Conservation (phyloP, 2,888 invertebrate genomes). For the Tigriopus californicus region DNA sequence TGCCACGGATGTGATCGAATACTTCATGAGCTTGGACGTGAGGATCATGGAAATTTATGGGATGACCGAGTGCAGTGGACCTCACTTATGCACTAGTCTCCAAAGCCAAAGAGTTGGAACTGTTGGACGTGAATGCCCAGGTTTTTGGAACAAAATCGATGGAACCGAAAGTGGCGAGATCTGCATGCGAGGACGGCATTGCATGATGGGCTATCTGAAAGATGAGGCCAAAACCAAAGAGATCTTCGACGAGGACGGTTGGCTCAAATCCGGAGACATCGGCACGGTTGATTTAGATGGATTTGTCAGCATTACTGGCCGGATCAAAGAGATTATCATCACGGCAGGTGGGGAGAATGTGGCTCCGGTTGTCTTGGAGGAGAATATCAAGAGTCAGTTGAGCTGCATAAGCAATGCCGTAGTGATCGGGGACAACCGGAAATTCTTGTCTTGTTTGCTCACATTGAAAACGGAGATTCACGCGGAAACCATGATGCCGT, state of each 20-base stretch:
- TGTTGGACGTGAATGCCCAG: slow-evolving; percentile 48
- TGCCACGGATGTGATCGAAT: slow-evolving; percentile 59
- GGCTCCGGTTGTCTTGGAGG: slow-evolving; percentile 1
- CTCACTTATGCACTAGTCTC: slow-evolving; percentile 41
- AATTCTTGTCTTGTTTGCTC: slow-evolving; percentile 62
- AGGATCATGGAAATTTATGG: slow-evolving; percentile 54
- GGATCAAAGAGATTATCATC: neutral
- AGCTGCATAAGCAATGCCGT: slow-evolving; percentile 50
- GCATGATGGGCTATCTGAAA: slow-evolving; percentile 77
- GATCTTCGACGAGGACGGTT: slow-evolving; percentile 18
- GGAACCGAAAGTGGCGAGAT: slow-evolving; percentile 39
- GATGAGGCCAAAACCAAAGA: slow-evolving; percentile 54
- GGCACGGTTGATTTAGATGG: neutral
- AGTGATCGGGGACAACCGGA: slow-evolving; percentile 64
- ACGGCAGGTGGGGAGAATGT: neutral
- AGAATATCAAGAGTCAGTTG: neutral
- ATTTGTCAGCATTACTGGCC: neutral
- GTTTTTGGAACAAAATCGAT: slow-evolving; percentile 45
- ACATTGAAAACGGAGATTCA: slow-evolving; percentile 58
- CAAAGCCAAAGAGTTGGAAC: slow-evolving; percentile 31
- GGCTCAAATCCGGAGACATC: slow-evolving; percentile 2
- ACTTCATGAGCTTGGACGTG: slow-evolving; percentile 68
- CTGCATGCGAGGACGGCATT: slow-evolving; percentile 40
- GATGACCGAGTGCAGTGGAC: slow-evolving; percentile 65
- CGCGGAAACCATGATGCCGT: slow-evolving; percentile 46